Evolutionary conservation across 2,113 vertebrate genomes (phyloP).

Genomic region (Ifrita kowaldi): DNA sequence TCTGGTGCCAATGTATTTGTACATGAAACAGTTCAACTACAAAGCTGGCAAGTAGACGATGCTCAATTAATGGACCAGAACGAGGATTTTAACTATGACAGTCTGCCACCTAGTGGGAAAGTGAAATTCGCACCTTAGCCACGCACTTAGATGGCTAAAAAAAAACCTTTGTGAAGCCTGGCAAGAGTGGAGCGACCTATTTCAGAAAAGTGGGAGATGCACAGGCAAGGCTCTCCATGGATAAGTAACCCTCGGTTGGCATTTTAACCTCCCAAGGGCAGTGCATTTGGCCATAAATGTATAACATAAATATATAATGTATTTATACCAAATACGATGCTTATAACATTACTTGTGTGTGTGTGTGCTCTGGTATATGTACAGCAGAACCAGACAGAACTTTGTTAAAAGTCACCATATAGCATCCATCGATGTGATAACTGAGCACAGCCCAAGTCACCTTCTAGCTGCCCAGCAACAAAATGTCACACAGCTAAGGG

Average conservation of each 20-base stretch:
- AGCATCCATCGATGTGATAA: background rate
- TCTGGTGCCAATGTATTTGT: background rate
- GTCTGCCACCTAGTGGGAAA: constrained; percentile 55
- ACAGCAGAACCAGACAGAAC: background rate
- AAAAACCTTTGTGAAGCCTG: background rate
- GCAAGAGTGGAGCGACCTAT: background rate
- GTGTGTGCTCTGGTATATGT: background rate
- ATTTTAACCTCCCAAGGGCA: background rate
- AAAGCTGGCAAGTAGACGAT: background rate
- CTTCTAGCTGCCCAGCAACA: background rate
- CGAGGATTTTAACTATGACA: background rate
- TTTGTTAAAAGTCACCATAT: background rate
- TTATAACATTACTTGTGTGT: background rate
- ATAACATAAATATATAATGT: background rate
- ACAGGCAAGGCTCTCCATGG: background rate
- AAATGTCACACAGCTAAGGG: background rate
- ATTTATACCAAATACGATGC: background rate
- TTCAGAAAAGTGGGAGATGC: background rate
- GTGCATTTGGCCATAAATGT: background rate
- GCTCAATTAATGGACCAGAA: background rate
- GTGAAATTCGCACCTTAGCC: background rate
- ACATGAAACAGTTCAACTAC: background rate
- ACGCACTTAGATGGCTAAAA: background rate
- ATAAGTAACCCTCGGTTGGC: background rate
- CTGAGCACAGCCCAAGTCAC: background rate